Evolutionary conservation across 2,113 vertebrate species (phyloP), one percentile per base, ranked within the genome.

Genomic region (Elephantulus edwardii): DNA sequence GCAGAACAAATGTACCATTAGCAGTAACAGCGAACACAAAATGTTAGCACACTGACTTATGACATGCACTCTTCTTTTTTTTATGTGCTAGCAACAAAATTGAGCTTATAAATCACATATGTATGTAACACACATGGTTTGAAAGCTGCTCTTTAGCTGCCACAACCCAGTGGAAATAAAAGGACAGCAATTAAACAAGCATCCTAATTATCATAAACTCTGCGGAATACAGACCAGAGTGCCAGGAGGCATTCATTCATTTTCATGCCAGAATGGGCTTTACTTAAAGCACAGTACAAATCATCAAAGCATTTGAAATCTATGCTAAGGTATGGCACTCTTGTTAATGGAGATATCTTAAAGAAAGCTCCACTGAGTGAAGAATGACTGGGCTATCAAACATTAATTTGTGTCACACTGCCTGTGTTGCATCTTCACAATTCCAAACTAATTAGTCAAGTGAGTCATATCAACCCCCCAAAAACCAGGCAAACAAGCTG

Each of bases 141-240:
- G 44, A 92, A 94, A 86, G 83, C 30, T 74, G 72, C 77, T 90
- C 82, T 85, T 94, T 66, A 62, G 79, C 70, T 86, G 74, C 48
- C 54, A 91, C n/a, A 92, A 4, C 5, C 44, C 10, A 94, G 30
- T 52, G 28, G 82, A 93, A 96, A 92, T 89, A 93, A 84, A 95
- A 60, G 83, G 81, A 91, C 60, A 91, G 54, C 87, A 95, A 93
- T 94, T 87, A 95, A 95, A 75, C 52, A 44, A 38, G 77, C 64
- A 95, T 52, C 83, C 24, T 66, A 58, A 62, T 79, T 95, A 95
- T 84, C 91, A 94, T 95, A 95, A 95, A 77, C 72, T 85, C n/a
- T 8, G 4, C 87, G 71, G 71, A 68, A 76, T 81, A 92, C 44
- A 48, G 4, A 40, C 94, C 28, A 64, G 85, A 68, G 71, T 52